Conservation (phyloP, 2,113 vertebrate genomes). For the Tor tambroides region DNA sequence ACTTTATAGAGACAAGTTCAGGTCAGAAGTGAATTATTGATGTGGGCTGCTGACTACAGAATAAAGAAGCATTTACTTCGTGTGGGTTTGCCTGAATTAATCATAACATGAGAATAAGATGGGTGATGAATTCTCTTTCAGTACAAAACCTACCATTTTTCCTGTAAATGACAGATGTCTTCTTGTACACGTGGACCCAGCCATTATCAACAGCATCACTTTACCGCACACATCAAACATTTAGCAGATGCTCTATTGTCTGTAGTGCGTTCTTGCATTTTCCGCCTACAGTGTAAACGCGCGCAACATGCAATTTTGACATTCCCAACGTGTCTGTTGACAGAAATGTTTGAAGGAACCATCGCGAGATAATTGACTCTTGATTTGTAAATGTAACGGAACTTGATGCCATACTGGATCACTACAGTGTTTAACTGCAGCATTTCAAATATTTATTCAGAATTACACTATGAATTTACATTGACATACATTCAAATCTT, state of each 20-base stretch:
- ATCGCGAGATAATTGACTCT: slow-evolving; percentile 1
- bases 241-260: slow-evolving; percentile 59
- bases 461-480: not conserved
- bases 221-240: slow-evolving; percentile 59
- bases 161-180: slow-evolving; percentile 69
- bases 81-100: slow-evolving; percentile 74
- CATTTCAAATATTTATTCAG: not conserved
- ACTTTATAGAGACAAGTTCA: slow-evolving; percentile 72
- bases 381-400: not conserved
- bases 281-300: slow-evolving; percentile 40
- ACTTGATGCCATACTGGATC: slow-evolving; percentile 3
- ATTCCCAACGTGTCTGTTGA: not conserved
- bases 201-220: slow-evolving; percentile 61
- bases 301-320: slow-evolving; percentile 37
- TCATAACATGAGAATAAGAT: slow-evolving; percentile 66
- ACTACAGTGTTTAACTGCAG: not conserved
- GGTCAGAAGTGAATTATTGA: slow-evolving; percentile 74
- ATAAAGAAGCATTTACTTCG: slow-evolving; percentile 75
- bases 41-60: slow-evolving; percentile 70
- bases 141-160: slow-evolving; percentile 68
- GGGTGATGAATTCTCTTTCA: slow-evolving; percentile 65
- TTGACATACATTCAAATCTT: not conserved
- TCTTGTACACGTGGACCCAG: slow-evolving; percentile 50
- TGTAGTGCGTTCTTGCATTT: slow-evolving; percentile 41
- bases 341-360: not conserved